Conservation (phyloP, 2,113 vertebrate species). For the Eurystomus gularis region DNA sequence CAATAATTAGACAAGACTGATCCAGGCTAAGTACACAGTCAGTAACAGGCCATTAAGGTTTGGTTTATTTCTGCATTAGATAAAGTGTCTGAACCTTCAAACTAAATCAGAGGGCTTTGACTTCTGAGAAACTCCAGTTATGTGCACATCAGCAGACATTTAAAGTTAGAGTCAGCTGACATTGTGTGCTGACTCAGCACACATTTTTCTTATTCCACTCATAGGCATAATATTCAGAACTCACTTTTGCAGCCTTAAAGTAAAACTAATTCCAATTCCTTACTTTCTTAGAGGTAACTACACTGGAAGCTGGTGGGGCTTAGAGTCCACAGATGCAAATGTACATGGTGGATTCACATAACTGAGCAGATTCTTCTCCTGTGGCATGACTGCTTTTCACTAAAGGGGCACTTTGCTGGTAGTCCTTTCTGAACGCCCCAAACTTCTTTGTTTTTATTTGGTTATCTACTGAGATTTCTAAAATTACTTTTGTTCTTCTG, state of each 20-base stretch:
- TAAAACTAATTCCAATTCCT: neutral
- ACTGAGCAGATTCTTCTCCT: neutral
- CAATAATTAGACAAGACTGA: neutral
- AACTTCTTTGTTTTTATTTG: neutral
- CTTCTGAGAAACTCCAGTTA: neutral
- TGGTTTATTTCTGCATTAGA: neutral
- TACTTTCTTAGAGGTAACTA: neutral
- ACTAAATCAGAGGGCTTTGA: neutral
- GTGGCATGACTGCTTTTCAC: neutral
- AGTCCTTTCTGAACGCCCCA: neutral
- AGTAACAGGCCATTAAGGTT: neutral
- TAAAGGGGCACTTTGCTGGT: neutral
- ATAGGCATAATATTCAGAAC: neutral
- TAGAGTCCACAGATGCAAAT: neutral
- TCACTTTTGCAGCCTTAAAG: neutral
- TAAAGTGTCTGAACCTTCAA: neutral
- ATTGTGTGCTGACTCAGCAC: neutral
- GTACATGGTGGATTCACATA: neutral
- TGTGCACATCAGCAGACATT: neutral
- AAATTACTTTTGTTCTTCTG: neutral
- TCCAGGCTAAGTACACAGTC: neutral
- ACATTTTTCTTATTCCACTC: neutral
- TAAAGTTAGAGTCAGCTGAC: neutral
- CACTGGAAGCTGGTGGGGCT: neutral
- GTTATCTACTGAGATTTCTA: neutral